These are phyloP conservation scores for Corapipo altera DNA, from an alignment of 2,113 vertebrate genomes.

Conservation along the genomic window DNA sequence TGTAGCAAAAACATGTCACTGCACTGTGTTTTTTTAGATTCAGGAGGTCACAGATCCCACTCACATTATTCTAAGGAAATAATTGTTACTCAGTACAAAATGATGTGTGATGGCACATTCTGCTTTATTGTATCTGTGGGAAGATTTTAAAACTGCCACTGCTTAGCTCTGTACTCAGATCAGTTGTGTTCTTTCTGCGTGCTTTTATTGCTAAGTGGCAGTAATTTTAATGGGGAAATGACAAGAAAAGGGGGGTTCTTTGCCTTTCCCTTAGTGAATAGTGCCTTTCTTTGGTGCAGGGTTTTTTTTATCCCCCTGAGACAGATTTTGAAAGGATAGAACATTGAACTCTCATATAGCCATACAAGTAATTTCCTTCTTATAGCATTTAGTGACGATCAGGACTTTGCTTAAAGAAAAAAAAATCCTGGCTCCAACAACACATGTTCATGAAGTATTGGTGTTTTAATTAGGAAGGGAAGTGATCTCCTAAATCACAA, in stretches of 20 bases:
- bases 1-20: not conserved
- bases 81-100: not conserved
- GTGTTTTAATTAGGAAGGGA: slow-evolving; percentile 14
- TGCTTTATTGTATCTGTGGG: slow-evolving; percentile 1
- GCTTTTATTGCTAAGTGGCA: not conserved
- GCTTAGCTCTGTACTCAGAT: not conserved
- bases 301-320: not conserved
- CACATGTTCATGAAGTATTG: not conserved
- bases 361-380: not conserved
- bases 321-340: not conserved
- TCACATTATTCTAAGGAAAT: not conserved
- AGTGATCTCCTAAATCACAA: not conserved
- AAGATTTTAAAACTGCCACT: not conserved
- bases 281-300: not conserved
- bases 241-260: not conserved
- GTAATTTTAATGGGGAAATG: not conserved
- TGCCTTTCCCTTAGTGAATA: not conserved
- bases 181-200: not conserved
- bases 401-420: not conserved
- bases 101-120: not conserved
- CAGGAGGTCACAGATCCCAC: not conserved
- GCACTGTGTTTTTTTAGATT: not conserved
- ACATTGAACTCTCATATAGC: not conserved
- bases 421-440: not conserved
- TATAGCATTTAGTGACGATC: not conserved